phyloP scores from a whole-genome alignment of 2,888 invertebrate genomes.

The Eristalinus aeneus region DNA sequence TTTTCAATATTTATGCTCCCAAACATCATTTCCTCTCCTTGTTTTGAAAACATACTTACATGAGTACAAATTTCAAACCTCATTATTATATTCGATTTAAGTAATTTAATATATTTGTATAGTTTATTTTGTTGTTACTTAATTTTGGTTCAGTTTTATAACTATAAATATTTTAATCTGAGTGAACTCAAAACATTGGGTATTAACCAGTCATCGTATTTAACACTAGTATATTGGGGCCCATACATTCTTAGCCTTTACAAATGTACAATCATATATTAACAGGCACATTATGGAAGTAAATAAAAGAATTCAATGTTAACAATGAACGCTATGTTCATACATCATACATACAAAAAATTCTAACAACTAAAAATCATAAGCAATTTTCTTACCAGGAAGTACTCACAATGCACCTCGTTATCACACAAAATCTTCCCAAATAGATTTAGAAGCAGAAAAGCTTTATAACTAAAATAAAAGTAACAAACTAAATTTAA shows the following conservation, averaged over 20 bases:
- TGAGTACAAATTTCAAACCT: no score
- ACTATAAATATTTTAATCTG: no score
- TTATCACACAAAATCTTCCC: neutral
- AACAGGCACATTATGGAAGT: conserved; percentile 1
- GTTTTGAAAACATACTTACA: neutral
- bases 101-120: no score
- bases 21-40: neutral
- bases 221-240: neutral
- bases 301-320: neutral
- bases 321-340: neutral
- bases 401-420: neutral
- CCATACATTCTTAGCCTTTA: conserved; percentile 7
- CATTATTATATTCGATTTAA: no score
- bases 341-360: neutral
- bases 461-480: conserved; percentile 30
- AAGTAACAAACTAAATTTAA: neutral
- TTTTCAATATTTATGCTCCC: neutral
- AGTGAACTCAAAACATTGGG: neutral
- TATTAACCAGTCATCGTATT: neutral
- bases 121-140: no score
- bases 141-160: no score
- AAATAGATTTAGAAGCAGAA: conserved; percentile 25
- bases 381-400: neutral
- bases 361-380: neutral
- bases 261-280: conserved; percentile 40